Conservation (phyloP, 2,888 invertebrate species). For the Hirtodrosophila alboralis region DNA sequence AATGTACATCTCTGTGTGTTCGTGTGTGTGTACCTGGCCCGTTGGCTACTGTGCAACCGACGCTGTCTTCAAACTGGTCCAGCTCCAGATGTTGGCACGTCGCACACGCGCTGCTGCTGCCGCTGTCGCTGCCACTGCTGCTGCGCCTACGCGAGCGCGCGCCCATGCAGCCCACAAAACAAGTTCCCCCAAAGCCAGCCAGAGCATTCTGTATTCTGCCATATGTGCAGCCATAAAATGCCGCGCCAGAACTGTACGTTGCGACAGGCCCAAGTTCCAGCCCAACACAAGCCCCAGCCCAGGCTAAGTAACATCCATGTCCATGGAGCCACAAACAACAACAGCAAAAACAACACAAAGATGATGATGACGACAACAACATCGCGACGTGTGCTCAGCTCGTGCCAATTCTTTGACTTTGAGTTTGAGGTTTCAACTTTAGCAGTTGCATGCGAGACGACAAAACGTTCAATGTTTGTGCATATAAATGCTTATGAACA, state of each 20-base stretch:
- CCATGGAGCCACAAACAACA: constrained; percentile 30
- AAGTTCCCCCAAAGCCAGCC: constrained; percentile 61
- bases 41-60: constrained; percentile 61
- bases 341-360: constrained; percentile 10
- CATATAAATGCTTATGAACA: constrained; percentile 42
- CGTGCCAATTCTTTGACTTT: constrained; percentile 73
- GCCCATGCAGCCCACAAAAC: constrained; percentile 72
- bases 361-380: constrained; percentile 6
- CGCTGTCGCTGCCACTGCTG: constrained; percentile 7
- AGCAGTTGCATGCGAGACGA: constrained; percentile 45
- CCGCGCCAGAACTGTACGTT: constrained; percentile 68
- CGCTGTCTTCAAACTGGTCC: constrained; percentile 65
- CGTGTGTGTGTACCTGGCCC: constrained; percentile 46
- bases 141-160: constrained; percentile 74
- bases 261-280: constrained; percentile 28
- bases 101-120: constrained; percentile 64
- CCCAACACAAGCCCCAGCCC: not conserved
- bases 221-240: constrained; percentile 72
- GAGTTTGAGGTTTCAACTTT: constrained; percentile 53
- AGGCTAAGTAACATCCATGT: constrained; percentile 36
- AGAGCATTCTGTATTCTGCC: constrained; percentile 48
- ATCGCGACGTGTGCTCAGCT: constrained; percentile 77
- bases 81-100: constrained; percentile 75
- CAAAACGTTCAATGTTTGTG: constrained; percentile 44
- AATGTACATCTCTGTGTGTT: constrained; percentile 17